Evolutionary conservation across 2,888 invertebrate genomes (phyloP), one percentile per base, ranked within the genome.

Genomic region (Mesodorylaimus sp.): DNA sequence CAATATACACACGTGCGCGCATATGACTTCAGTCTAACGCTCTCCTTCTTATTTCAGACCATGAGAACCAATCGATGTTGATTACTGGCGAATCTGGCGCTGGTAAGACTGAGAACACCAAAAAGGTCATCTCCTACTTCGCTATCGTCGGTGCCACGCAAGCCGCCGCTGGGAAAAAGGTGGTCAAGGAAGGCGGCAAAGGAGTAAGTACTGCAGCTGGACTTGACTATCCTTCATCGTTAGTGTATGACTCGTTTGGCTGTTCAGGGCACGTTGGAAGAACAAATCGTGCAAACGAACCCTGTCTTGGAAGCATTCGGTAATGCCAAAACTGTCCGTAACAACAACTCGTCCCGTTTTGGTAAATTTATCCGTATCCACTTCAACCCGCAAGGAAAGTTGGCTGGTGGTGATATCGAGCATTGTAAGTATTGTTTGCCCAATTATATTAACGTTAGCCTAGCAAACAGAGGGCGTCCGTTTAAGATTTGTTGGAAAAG

Each of bases 331-430:
- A 93, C 91, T 69, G 88, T 88, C 73, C 87, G 95, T 82, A 97
- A 97, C 77, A 95, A 97, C 77, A 97, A 97, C 83, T 95, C 95
- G 58, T 97, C 95, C 61, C 88, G 95, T 80, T 97, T 97, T 84
- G 91, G 91, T 81, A 97, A 97, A 83, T 97, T 97, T 82, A 95
- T 97, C 78, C 88, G 95, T 80, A 97, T 97, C 73, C 95, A 97
- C 75, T 97, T 97, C 76, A 95, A 95, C 60, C 85, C 88, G 61
- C 83, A 84, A 74, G 97, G 95, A 73, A 97, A 95, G 81, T 78
- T 97, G 76, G 93, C 97, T 72, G 97, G 97, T 79, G 95, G 93
- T 75, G 95, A 97, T 75, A 99, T 99, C 74, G 97, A 97, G 75
- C 91, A 93, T 67, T 97, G 93, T 93, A 78, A 84, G 88, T 32